Conservation (phyloP, 2,113 vertebrate species). For the Geothlypis trichas region DNA sequence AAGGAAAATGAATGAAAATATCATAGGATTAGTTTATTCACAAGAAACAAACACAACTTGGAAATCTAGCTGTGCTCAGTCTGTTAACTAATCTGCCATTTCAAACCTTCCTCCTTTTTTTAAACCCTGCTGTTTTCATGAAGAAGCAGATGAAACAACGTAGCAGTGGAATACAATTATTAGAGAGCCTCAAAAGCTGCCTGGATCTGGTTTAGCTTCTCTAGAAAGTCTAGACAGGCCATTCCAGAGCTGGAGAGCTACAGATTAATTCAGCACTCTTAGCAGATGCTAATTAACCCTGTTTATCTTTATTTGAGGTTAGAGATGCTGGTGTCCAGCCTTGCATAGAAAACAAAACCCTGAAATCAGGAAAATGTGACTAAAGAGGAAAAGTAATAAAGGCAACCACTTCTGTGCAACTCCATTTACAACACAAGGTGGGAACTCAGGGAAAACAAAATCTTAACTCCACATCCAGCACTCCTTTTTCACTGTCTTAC, state of each 20-base stretch:
- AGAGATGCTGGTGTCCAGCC: not conserved
- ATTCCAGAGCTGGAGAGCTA: not conserved
- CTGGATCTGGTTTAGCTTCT: not conserved
- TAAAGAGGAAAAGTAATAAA: not conserved
- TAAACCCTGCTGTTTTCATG: not conserved
- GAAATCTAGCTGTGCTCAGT: not conserved
- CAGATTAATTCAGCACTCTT: not conserved
- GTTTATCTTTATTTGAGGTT: not conserved
- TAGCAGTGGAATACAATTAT: not conserved
- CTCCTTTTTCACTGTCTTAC: not conserved
- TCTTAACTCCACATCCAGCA: not conserved
- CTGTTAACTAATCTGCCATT: not conserved
- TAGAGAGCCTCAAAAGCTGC: not conserved
- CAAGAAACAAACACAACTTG: not conserved
- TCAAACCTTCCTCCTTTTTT: not conserved
- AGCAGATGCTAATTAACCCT: not conserved
- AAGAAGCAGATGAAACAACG: not conserved
- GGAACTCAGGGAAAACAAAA: not conserved
- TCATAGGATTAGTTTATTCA: not conserved
- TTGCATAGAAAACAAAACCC: not conserved
- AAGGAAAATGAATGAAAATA: not conserved
- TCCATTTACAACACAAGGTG: not conserved
- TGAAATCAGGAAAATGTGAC: not conserved
- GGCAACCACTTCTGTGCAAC: not conserved
- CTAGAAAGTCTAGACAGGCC: not conserved